Conservation (phyloP, 2,113 vertebrate genomes). For the Saimiri boliviensis region DNA sequence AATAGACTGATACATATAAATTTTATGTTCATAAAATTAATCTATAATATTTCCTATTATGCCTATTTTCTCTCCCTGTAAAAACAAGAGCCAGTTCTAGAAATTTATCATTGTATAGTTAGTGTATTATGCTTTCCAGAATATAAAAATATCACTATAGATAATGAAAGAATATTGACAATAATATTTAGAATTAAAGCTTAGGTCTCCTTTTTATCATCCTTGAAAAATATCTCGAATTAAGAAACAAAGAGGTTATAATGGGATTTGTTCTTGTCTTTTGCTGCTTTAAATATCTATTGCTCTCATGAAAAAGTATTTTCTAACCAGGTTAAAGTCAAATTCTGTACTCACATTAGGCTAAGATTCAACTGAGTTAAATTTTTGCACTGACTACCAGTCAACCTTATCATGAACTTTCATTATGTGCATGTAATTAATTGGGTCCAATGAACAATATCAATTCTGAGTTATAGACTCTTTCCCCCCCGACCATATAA, state of each 20-base stretch:
- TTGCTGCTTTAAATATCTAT: constrained; percentile 60
- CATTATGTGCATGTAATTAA: constrained; percentile 91
- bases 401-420: constrained; percentile 90
- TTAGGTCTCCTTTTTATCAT: constrained; percentile 39
- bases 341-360: constrained; percentile 80
- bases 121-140: neutral
- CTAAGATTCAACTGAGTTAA: constrained; percentile 86
- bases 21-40: neutral
- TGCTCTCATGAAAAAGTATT: constrained; percentile 78
- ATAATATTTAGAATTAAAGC: constrained; percentile 23
- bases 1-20: neutral
- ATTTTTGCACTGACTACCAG: constrained; percentile 88
- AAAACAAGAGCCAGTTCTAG: neutral
- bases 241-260: constrained; percentile 35
- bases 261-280: constrained; percentile 25
- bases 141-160: neutral
- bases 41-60: neutral
- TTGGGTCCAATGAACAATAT: constrained; percentile 90
- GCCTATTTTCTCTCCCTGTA: neutral
- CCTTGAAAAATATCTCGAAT: neutral
- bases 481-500: constrained; percentile 87
- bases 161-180: neutral
- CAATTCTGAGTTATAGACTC: constrained; percentile 88
- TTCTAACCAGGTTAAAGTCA: constrained; percentile 84
- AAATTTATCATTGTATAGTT: neutral